phyloP scores from a whole-genome alignment of 2,888 invertebrate genomes.

The Mesopsocus fuscifrons region DNA sequence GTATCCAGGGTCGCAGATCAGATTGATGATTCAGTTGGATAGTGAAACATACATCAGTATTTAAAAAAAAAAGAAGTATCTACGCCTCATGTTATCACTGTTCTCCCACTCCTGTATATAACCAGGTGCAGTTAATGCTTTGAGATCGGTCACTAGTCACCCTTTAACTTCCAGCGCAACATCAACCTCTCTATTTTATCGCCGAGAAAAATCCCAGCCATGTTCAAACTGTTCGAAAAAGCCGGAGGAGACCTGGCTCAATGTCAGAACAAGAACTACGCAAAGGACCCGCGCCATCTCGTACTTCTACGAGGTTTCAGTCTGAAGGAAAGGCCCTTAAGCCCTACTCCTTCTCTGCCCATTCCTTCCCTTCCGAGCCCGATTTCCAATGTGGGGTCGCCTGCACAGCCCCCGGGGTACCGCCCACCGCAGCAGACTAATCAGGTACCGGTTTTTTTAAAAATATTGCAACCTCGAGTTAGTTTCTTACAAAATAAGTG shows the following conservation, averaged over 20 bases:
- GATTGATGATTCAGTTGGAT: too few species aligned
- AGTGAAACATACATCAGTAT: too few species aligned
- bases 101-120: too few species aligned
- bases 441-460: conserved; percentile 3
- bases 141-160: too few species aligned
- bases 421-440: neutral
- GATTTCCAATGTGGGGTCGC: conserved; percentile 24
- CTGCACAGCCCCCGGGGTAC: conserved; percentile 9
- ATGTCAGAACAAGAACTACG: conserved; percentile 73
- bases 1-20: too few species aligned
- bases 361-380: conserved; percentile 32
- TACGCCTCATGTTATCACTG: too few species aligned
- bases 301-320: conserved; percentile 54
- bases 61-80: too few species aligned
- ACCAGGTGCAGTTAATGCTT: too few species aligned
- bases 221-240: conserved; percentile 76
- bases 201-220: conserved; percentile 68
- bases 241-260: conserved; percentile 68
- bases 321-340: conserved; percentile 47
- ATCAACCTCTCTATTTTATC: conserved; percentile 76
- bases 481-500: too few species aligned
- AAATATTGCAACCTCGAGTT: too few species aligned
- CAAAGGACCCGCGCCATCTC: conserved; percentile 68
- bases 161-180: conserved; percentile 42
- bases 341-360: conserved; percentile 29